phyloP scores from a whole-genome alignment of 1,140 invertebrate genomes.

The Drosophila gunungcola region DNA sequence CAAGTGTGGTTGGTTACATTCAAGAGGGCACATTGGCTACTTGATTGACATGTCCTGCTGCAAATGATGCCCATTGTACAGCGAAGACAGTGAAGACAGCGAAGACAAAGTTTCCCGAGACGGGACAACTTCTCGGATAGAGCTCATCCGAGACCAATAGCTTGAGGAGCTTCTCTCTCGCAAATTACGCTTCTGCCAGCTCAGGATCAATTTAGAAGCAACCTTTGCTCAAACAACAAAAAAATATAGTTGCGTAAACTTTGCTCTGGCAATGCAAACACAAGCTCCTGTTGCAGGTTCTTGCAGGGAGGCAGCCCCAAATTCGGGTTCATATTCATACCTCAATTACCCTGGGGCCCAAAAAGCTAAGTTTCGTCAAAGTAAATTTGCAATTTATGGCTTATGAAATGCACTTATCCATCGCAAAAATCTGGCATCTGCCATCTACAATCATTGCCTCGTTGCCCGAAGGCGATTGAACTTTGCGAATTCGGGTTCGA shows the following conservation, averaged over 20 bases:
- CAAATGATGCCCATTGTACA: slow-evolving; percentile 45
- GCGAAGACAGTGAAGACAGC: no score
- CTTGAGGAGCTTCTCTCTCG: slow-evolving; percentile 4
- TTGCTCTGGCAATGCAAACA: slow-evolving; percentile 16
- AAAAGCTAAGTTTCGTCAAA: slow-evolving; percentile 38
- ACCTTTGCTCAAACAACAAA: not conserved
- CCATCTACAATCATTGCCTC: slow-evolving; percentile 14
- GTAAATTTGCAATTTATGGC: slow-evolving; percentile 51
- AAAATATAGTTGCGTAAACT: slow-evolving; percentile 27
- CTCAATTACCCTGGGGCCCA: slow-evolving; percentile 4
- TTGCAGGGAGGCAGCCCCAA: slow-evolving; percentile 2
- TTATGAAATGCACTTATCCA: slow-evolving; percentile 41
- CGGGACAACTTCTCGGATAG: slow-evolving; percentile 25
- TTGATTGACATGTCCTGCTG: slow-evolving; percentile 24
- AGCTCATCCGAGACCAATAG: slow-evolving; percentile 15
- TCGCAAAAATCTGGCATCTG: slow-evolving; percentile 7
- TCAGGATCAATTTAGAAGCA: slow-evolving; percentile 30
- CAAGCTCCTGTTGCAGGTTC: slow-evolving; percentile 15
- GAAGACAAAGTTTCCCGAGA: slow-evolving; percentile 16
- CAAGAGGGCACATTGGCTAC: slow-evolving; percentile 23
- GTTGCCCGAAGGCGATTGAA: slow-evolving; percentile 21
- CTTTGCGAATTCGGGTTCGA: slow-evolving; percentile 13
- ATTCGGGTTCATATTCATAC: slow-evolving; percentile 38
- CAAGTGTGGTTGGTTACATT: slow-evolving; percentile 14
- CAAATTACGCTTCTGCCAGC: not conserved